Percentiles rank a stretch among this genome's conserved stretches.
phyloP scores from a whole-genome alignment of 2,888 invertebrate genomes.

The Parochlus steinenii region DNA sequence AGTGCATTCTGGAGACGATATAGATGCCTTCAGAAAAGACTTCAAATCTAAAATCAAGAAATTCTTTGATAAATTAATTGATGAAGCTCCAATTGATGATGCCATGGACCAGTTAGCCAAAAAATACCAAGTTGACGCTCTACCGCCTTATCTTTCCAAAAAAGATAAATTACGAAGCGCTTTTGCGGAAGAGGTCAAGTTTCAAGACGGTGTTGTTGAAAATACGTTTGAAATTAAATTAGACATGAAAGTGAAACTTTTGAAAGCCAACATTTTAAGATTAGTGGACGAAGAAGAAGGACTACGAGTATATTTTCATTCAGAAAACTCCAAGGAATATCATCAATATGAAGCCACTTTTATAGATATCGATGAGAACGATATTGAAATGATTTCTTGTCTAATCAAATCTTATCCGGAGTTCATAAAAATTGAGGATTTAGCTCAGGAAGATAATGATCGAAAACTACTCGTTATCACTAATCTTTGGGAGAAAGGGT shows the following conservation, averaged over 20 bases:
- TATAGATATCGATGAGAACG: slow-evolving; percentile 52
- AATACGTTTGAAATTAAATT: slow-evolving; percentile 44
- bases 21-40: slow-evolving; percentile 30
- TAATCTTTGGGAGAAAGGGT: slow-evolving; percentile 67
- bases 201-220: slow-evolving; percentile 42
- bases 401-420: slow-evolving; percentile 61
- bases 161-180: slow-evolving; percentile 53
- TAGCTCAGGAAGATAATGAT: slow-evolving; percentile 46
- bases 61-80: slow-evolving; percentile 40
- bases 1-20: slow-evolving; percentile 37
- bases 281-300: slow-evolving; percentile 45
- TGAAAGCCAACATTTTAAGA: slow-evolving; percentile 33
- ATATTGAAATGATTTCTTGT: slow-evolving; percentile 50
- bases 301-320: slow-evolving; percentile 58
- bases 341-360: slow-evolving; percentile 63
- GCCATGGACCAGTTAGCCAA: slow-evolving; percentile 79
- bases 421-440: slow-evolving; percentile 50
- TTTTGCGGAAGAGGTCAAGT: slow-evolving; percentile 51
- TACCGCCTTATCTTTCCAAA: slow-evolving; percentile 63
- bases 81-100: slow-evolving; percentile 46
- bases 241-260: slow-evolving; percentile 5
- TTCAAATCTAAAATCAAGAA: slow-evolving; percentile 36
- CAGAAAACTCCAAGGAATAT: slow-evolving; percentile 74
- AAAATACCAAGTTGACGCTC: slow-evolving; percentile 65
- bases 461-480: slow-evolving; percentile 50